Conservation (phyloP, 30 jellyfish, hydroid and myxozoan species). For the Aurelia sp. region DNA sequence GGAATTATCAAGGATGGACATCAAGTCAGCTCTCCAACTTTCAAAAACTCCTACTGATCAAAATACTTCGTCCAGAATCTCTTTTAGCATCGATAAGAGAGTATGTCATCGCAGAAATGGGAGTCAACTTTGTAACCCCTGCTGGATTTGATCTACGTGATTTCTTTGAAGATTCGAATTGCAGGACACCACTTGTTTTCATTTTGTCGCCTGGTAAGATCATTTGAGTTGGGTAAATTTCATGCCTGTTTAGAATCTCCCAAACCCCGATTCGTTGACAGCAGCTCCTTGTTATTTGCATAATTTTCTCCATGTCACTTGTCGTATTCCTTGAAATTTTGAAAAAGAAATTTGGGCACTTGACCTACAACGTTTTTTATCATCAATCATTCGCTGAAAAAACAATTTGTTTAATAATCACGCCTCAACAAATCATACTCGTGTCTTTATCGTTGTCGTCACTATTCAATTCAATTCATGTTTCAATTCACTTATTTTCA, state of each 20-base stretch:
- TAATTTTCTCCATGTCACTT: too few relatives aligned
- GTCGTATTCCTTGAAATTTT: too few relatives aligned
- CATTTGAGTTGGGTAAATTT: background rate
- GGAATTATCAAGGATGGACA: slow-evolving; percentile 37
- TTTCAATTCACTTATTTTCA: too few relatives aligned
- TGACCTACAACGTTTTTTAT: too few relatives aligned
- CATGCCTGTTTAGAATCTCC: background rate
- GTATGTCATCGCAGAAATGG: slow-evolving; percentile 64
- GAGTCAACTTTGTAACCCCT: slow-evolving; percentile 71
- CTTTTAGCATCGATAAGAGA: slow-evolving; percentile 55
- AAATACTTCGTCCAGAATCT: slow-evolving; percentile 65
- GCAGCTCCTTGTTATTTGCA: too few relatives aligned
- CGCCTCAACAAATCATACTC: too few relatives aligned
- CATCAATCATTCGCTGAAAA: too few relatives aligned
- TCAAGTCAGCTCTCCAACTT: slow-evolving; percentile 59
- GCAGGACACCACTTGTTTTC: slow-evolving; percentile 85
- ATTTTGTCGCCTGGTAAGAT: slow-evolving; percentile 84
- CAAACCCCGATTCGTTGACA: background rate
- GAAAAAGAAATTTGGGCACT: too few relatives aligned
- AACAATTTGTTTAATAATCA: too few relatives aligned
- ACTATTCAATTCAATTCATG: too few relatives aligned
- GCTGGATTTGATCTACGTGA: slow-evolving; percentile 84
- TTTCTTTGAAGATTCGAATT: slow-evolving; percentile 70
- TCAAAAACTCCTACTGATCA: slow-evolving; percentile 71
- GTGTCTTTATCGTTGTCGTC: too few relatives aligned